Conservation (phyloP, 2,888 invertebrate species). For the Pediacus dermestoides region DNA sequence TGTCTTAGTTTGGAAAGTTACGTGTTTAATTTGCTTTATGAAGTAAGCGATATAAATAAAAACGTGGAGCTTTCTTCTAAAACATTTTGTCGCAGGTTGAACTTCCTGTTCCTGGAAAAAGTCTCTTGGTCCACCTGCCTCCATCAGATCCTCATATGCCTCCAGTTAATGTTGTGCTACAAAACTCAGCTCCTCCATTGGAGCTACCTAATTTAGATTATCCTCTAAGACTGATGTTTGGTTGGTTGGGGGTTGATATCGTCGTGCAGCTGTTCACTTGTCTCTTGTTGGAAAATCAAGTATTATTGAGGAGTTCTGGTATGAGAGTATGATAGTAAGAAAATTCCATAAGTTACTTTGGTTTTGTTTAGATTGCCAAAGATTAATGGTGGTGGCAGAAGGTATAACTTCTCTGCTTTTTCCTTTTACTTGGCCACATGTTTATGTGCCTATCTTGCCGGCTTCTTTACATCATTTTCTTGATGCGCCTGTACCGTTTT, state of each 20-base stretch:
- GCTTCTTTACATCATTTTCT: conserved; percentile 92
- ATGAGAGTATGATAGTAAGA: conserved; percentile 16
- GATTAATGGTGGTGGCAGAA: conserved; percentile 95
- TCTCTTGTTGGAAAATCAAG: conserved; percentile 93
- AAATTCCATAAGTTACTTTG: conserved; percentile 9
- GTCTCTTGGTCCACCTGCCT: conserved; percentile 72
- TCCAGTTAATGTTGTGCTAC: conserved; percentile 65
- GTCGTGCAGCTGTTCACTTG: conserved; percentile 92
- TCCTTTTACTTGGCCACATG: conserved; percentile 98
- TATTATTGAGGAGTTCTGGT: conserved; percentile 90
- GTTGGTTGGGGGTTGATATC: conserved; percentile 85
- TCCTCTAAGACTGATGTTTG: conserved; percentile 82
- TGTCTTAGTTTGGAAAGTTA: conserved; percentile 84
- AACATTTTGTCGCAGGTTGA: conserved; percentile 36
- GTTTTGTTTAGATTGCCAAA: conserved; percentile 81
- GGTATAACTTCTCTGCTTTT: conserved; percentile 84
- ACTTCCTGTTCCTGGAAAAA: conserved; percentile 84
- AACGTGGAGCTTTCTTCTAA: conserved; percentile 14
- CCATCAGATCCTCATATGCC: conserved; percentile 67
- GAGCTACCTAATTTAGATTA: conserved; percentile 96
- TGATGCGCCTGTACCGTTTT: conserved; percentile 98
- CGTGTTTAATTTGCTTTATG: conserved; percentile 92
- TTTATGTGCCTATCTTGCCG: conserved; percentile 97
- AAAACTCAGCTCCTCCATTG: conserved; percentile 70
- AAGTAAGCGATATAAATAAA: conserved; percentile 59